Evolutionary conservation across 2,113 vertebrate genomes (phyloP).

Genomic region (Leucoraja erinaceus): DNA sequence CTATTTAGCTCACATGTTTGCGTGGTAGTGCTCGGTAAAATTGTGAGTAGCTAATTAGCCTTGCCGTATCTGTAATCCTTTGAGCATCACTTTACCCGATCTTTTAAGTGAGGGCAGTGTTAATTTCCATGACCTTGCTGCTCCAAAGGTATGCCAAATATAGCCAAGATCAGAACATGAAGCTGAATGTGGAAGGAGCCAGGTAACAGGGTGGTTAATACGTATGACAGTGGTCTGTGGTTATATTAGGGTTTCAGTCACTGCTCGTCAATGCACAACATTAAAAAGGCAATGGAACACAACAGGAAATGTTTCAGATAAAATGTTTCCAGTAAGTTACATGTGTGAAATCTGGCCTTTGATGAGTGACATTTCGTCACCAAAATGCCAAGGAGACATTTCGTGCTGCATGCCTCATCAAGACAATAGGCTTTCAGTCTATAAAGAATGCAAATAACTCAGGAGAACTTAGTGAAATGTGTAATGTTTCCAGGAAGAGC

Average conservation of each 20-base stretch:
- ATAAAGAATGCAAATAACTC: neutral
- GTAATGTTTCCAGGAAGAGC: neutral
- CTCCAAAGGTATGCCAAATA: constrained; percentile 10
- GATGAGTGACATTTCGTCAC: constrained; percentile 14
- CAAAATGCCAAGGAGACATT: constrained; percentile 30
- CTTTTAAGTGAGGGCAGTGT: neutral
- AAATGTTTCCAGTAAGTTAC: constrained; percentile 36
- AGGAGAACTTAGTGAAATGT: neutral
- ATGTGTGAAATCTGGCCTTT: constrained; percentile 33
- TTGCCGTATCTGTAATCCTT: neutral
- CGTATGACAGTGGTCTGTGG: constrained; percentile 16
- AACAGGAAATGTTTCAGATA: constrained; percentile 30
- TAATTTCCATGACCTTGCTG: neutral
- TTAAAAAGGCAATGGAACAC: constrained; percentile 21
- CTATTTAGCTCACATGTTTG: neutral
- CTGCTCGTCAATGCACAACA: neutral
- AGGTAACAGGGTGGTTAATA: neutral
- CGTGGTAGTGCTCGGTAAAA: neutral
- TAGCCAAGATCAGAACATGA: neutral
- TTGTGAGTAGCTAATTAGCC: neutral
- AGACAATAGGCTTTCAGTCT: neutral
- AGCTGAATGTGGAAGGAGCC: neutral
- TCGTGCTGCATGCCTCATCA: neutral
- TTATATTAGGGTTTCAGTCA: constrained; percentile 23
- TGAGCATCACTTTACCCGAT: neutral